Base-by-base conservation (phyloP, 2,888 invertebrate species). In the Noctuana brunneofusca region DNA sequence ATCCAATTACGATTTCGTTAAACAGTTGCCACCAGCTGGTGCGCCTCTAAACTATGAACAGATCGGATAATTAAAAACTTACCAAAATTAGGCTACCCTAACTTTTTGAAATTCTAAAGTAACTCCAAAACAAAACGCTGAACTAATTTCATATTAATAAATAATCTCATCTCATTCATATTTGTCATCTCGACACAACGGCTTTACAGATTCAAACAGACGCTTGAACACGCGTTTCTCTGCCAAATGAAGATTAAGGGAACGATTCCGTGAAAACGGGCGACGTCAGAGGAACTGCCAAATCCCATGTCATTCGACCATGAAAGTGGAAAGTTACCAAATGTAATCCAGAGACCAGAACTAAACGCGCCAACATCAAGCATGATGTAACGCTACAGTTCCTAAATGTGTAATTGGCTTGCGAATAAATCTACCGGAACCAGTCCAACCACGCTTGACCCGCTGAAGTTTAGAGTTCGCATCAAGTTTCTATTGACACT, bases 241-340 rank as follows among this genome's bases (percentile, higher is more conserved):
- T 63, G 63, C 63, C 63, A 63, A 63, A 50, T 41, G 55, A 63
- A 63, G 63, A 63, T 63, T 63, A 63, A 46, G 50, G 54, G 43
- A 56, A 41, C 55, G 55, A 62, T 56, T 63, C 63, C 50, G 22
- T 63, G 56, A 52, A 63, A 63, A 62, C 30, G 49, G 49, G 49
- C 50, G 46, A 24, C 49, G 55, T 62, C 41, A 50, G 27, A n/a
- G 56, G 30, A 49, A 20, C 41, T 63, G 63, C 63, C 63, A 63
- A 63, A 50, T 50, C 63, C 41, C 56, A 38, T 55, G 43, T 62
- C 60, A 46, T 48, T 35, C 55, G 62, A 50, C 41, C 41, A 18
- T 43, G 43, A 58, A 65, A 62, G 46, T 65, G 70, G 68, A 69
- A 68, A 68, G 62, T 65, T 67, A 66, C 65, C 66, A 43, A 69